phyloP scores from a whole-genome alignment of 2,888 invertebrate genomes.

The Drosophila nr. perissopoda region DNA sequence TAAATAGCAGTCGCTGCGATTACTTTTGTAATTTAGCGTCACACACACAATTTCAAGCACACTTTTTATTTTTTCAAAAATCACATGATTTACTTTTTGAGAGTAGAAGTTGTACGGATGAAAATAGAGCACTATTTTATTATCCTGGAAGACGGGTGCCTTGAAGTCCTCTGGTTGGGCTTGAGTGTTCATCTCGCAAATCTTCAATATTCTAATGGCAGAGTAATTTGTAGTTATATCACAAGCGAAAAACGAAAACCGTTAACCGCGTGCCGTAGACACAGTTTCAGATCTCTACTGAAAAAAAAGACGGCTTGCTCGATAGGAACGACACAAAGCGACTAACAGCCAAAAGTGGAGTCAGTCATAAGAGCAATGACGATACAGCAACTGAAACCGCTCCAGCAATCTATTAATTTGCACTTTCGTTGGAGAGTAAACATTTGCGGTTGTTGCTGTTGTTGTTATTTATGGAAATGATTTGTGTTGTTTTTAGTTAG shows the following conservation, averaged over 20 bases:
- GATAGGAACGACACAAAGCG: slow-evolving; percentile 35
- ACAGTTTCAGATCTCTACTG: slow-evolving; percentile 9
- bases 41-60: slow-evolving; percentile 11
- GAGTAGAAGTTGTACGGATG: slow-evolving; percentile 91
- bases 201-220: slow-evolving; percentile 13
- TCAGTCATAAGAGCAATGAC: slow-evolving; percentile 12
- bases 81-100: slow-evolving; percentile 87
- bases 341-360: slow-evolving; percentile 40
- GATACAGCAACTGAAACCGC: slow-evolving; percentile 20
- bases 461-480: slow-evolving; percentile 31
- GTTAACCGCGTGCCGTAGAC: slow-evolving; percentile 32
- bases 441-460: slow-evolving; percentile 10
- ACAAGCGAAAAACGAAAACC: slow-evolving; percentile 57
- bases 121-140: slow-evolving; percentile 88
- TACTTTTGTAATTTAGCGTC: slow-evolving; percentile 51
- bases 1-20: slow-evolving; percentile 30
- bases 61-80: slow-evolving; percentile 12
- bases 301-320: slow-evolving; percentile 30
- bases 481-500: slow-evolving; percentile 9
- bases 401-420: slow-evolving; percentile 53
- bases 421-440: slow-evolving; percentile 53
- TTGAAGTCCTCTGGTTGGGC: slow-evolving; percentile 70
- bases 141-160: slow-evolving; percentile 76
- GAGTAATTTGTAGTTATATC: slow-evolving; percentile 46
- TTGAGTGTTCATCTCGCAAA: slow-evolving; percentile 50